Evolutionary conservation across 2,888 invertebrate species (phyloP).

Genomic region (Gryllus longicercus): DNA sequence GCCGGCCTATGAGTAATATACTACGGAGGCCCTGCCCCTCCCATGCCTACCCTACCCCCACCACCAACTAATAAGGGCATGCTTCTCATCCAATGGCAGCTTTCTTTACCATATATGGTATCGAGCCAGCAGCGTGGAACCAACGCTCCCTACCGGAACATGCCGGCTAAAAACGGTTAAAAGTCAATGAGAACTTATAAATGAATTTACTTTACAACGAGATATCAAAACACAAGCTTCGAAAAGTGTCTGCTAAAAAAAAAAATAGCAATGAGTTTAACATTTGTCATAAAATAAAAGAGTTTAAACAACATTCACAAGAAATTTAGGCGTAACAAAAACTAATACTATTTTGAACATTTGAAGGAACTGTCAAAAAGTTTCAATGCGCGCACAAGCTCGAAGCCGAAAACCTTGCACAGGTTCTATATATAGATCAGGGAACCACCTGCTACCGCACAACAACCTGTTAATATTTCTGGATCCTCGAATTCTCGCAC

Average conservation of each 20-base stretch:
- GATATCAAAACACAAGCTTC: no score
- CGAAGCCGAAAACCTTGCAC: not conserved
- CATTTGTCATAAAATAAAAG: not conserved
- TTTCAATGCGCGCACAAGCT: not conserved
- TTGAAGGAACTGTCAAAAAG: not conserved
- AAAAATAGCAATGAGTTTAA: not conserved
- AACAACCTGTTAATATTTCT: slow-evolving; percentile 32
- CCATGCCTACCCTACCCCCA: slow-evolving; percentile 51
- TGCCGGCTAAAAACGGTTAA: slow-evolving; percentile 28
- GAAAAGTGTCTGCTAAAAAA: no score
- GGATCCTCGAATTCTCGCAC: not conserved
- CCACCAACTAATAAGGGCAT: slow-evolving; percentile 45
- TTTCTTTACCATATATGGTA: slow-evolving; percentile 79
- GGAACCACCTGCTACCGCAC: slow-evolving; percentile 30
- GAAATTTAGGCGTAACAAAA: not conserved
- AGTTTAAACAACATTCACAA: not conserved
- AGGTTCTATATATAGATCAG: slow-evolving; percentile 21
- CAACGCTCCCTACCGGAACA: slow-evolving; percentile 33
- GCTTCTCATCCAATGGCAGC: slow-evolving; percentile 60
- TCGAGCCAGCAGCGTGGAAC: slow-evolving; percentile 44
- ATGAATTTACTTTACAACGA: not conserved
- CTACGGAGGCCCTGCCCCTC: slow-evolving; percentile 36
- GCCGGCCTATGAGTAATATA: slow-evolving; percentile 35
- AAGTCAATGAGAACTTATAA: slow-evolving; percentile 19
- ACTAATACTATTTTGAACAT: not conserved